Evolutionary conservation across 2,113 vertebrate genomes (phyloP).

Genomic region (Clinocottus analis): DNA sequence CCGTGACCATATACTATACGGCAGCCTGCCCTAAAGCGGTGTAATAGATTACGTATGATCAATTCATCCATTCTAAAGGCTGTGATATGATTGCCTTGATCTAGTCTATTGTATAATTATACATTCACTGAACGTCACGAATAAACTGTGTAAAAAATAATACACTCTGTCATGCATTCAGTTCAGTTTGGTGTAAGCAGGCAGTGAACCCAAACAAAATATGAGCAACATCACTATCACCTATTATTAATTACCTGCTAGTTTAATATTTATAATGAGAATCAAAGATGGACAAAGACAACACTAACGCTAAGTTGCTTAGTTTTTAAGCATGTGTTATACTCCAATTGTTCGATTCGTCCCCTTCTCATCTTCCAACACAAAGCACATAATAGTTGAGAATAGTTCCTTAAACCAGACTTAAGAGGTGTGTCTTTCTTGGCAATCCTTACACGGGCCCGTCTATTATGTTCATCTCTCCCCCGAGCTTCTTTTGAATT

Average conservation of each 20-base stretch:
- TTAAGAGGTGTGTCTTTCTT: conserved; percentile 65
- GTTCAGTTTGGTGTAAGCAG: too few relatives aligned
- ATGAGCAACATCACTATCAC: background rate
- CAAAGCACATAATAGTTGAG: conserved; percentile 58
- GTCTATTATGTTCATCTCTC: conserved; percentile 69
- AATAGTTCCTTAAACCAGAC: conserved; percentile 53
- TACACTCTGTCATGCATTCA: background rate
- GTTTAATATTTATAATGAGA: conserved; percentile 11
- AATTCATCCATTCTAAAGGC: conserved; percentile 14
- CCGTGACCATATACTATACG: conserved; percentile 1
- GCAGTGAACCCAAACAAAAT: too few relatives aligned
- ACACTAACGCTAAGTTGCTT: background rate
- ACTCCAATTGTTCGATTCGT: background rate
- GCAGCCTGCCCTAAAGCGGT: background rate
- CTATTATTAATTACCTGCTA: background rate
- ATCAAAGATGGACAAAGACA: background rate
- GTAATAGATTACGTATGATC: conserved; percentile 9
- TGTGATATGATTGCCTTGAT: conserved; percentile 17
- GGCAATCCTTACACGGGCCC: conserved; percentile 46
- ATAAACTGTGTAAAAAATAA: background rate
- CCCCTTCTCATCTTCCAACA: conserved; percentile 30
- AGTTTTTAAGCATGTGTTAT: conserved; percentile 14
- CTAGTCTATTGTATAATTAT: conserved; percentile 1
- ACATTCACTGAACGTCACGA: background rate
- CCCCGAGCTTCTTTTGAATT: conserved; percentile 74